Evolutionary conservation across 2,113 vertebrate species (phyloP).

Genomic region (Aspidoscelis tigris): DNA sequence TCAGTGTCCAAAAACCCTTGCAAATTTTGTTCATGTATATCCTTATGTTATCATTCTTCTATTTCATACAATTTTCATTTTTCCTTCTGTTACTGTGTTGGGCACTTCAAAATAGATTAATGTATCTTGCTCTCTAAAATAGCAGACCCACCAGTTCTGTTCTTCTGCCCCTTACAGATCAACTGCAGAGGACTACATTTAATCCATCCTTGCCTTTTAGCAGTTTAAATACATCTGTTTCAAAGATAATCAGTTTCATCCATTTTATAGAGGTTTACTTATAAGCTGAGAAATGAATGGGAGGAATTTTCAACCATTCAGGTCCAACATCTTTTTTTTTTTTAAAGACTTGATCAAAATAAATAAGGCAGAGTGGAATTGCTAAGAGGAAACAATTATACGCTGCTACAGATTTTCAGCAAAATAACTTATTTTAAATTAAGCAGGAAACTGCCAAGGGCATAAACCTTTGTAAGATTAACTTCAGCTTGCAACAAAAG

Average conservation of each 20-base stretch:
- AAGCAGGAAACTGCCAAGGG: conserved; percentile 37
- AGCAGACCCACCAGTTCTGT: conserved; percentile 33
- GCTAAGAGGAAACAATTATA: conserved; percentile 52
- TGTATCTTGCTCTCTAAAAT: not conserved
- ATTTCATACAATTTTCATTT: no score
- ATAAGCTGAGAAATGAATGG: conserved; percentile 33
- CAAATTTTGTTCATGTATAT: no score
- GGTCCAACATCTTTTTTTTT: not conserved
- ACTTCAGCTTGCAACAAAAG: conserved; percentile 33
- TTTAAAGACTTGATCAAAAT: conserved; percentile 29
- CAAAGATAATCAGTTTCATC: conserved; percentile 52
- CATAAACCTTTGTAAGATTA: conserved; percentile 37
- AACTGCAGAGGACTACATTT: conserved; percentile 65
- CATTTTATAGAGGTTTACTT: conserved; percentile 58
- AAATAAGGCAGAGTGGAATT: conserved; percentile 58
- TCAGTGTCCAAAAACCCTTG: no score
- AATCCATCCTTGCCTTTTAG: conserved; percentile 62
- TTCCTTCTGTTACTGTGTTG: not conserved
- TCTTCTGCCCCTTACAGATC: conserved; percentile 65
- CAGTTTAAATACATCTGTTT: conserved; percentile 63
- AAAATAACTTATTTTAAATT: conserved; percentile 51
- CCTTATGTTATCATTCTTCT: no score
- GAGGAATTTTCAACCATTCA: conserved; percentile 48
- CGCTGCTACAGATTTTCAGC: conserved; percentile 37
- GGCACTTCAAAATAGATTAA: conserved; percentile 26